Evolutionary conservation across 2,113 vertebrate genomes (phyloP), one percentile per base, ranked within the genome.

Genomic region (Anolis sagrei): DNA sequence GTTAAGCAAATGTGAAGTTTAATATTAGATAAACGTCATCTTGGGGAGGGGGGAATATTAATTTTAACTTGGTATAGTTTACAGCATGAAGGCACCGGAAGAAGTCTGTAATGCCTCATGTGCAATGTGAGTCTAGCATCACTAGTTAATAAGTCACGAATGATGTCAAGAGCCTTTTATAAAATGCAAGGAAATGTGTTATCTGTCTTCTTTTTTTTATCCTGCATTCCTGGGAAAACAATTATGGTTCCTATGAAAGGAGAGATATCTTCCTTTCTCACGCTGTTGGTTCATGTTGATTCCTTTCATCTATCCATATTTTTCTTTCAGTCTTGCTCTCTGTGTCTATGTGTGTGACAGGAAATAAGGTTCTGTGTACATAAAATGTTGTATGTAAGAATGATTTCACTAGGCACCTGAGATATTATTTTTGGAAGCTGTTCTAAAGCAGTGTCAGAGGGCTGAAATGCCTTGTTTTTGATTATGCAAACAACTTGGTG

Each of bases 1-100:
- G 95, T 95, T 96, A 95, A 95, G 95, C 96, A 95, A 94, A 97
- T 90, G 94, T 94, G 94, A 96, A 97, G 95, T 96, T 97, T 95
- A 95, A 94, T 95, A 96, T 96, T 95, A 95, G 95, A 96, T 95
- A 96, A 97, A 93, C 88, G 75, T 84, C 14, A 83, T 85, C 90
- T 95, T 94, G 94, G 93, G 94, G 95, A 92, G 90, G 95, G 94
- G 39, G 93, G 94, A 95, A 93, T 94, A 94, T 94, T 94, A 93
- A 91, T 96, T 94, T 95, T 94, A 81, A 76, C 89, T 92, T 91
- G 86, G 83, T 79, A 85, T 90, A 89, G 91, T 76, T 89, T 93
- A 94, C 85, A 88, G 94, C 93, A 94, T 92, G 93, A 94, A 95
- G 94, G 92, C 94, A 93, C 88, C 90, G 90, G 91, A 93, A 95